These are phyloP conservation scores for Poeciliopsis occidentalis DNA, from an alignment of 2,113 vertebrate species.

Conservation along the genomic window DNA sequence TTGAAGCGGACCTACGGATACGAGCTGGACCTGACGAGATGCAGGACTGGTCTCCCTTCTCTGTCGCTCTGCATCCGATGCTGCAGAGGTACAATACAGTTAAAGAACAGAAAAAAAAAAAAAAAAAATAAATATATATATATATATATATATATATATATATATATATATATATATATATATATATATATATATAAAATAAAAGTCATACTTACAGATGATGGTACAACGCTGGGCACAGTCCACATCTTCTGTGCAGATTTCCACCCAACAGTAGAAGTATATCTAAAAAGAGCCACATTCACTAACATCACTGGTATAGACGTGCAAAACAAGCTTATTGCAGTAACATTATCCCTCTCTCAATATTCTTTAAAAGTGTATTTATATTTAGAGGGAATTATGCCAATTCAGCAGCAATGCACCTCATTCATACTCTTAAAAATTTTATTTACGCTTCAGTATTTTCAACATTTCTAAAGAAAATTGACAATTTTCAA, in stretches of 20 bases:
- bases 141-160: not conserved
- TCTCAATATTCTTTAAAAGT: not conserved
- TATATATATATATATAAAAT: not conserved
- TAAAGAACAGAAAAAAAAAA: not conserved
- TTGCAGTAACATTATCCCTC: not conserved
- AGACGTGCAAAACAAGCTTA: not conserved
- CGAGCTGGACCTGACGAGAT: conserved; percentile 37
- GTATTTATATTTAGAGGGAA: not conserved
- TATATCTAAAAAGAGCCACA: conserved; percentile 56
- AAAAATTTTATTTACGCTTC: too few relatives aligned
- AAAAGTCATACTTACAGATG: conserved; percentile 50
- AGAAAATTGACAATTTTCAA: not conserved
- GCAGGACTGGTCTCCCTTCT: conserved; percentile 39
- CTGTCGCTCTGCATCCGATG: conserved; percentile 47
- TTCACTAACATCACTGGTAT: not conserved
- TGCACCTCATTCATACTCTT: too few relatives aligned
- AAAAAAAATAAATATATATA: not conserved
- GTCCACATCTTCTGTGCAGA: conserved; percentile 57
- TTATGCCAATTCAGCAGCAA: not conserved
- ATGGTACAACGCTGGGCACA: conserved; percentile 66
- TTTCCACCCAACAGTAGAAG: conserved; percentile 79
- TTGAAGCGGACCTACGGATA: conserved; percentile 66
- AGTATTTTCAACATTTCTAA: not conserved
- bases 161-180: not conserved
- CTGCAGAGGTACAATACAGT: conserved; percentile 20